These are phyloP conservation scores for Microctenopoma stevenorrisi DNA, from an alignment of 2,797 vertebrate genomes.

Conservation along the genomic window DNA sequence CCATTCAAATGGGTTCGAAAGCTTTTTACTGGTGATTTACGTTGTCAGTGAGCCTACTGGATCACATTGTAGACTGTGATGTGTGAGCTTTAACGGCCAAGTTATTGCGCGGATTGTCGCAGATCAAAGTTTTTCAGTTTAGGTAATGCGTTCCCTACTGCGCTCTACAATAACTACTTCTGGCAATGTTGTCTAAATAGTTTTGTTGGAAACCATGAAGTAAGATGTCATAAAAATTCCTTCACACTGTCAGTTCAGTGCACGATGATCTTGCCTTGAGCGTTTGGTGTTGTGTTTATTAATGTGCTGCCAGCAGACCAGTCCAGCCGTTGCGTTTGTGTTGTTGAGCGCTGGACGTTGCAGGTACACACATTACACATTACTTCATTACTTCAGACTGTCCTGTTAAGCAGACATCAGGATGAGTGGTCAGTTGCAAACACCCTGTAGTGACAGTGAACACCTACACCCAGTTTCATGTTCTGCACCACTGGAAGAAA, in stretches of 20 bases:
- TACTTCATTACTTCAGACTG: no score
- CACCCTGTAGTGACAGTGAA: background rate
- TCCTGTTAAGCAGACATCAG: no score
- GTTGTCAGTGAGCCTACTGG: background rate
- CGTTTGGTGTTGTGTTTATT: slow-evolving; percentile 2
- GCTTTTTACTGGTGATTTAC: background rate
- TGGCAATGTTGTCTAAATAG: background rate
- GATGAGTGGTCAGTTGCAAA: background rate
- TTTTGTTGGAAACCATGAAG: background rate
- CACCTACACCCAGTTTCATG: background rate
- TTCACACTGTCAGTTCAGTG: slow-evolving; percentile 1
- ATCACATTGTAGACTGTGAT: background rate
- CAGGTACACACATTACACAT: no score
- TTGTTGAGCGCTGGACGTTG: background rate
- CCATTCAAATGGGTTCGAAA: background rate
- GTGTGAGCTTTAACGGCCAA: background rate
- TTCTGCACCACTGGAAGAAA: background rate
- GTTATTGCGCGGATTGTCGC: background rate
- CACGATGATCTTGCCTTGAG: background rate
- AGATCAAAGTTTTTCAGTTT: slow-evolving; percentile 1
- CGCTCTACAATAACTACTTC: background rate
- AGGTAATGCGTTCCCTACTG: background rate
- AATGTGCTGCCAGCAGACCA: slow-evolving; percentile 1
- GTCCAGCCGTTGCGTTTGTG: background rate
- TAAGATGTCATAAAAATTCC: slow-evolving; percentile 4